A percentile compares a stretch with the other conserved stretches of the same genome.
Evolutionary conservation across 2,888 invertebrate genomes (phyloP).

Genomic region (Caenorhabditis imperialis): DNA sequence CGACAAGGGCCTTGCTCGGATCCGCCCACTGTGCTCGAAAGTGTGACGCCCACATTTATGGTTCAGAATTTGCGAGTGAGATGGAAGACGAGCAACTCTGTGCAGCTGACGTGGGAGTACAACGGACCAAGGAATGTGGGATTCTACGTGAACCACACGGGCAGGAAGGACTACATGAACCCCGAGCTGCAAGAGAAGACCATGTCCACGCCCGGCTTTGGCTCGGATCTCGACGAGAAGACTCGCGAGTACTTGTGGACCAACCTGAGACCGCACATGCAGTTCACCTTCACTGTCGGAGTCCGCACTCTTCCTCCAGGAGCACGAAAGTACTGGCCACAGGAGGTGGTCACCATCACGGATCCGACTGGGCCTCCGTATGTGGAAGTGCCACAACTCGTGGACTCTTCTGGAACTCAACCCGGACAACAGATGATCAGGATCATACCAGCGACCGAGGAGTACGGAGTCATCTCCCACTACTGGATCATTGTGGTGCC

Average conservation of each 20-base stretch:
- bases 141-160: constrained; percentile 76
- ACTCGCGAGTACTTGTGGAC: constrained; percentile 65
- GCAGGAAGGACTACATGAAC: constrained; percentile 74
- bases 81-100: constrained; percentile 76
- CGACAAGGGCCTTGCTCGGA: constrained; percentile 77
- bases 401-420: constrained; percentile 58
- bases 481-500: constrained; percentile 97
- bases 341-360: constrained; percentile 67
- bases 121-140: constrained; percentile 67
- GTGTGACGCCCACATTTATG: constrained; percentile 70
- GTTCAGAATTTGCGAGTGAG: constrained; percentile 71
- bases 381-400: constrained; percentile 70
- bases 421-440: constrained; percentile 58
- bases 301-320: constrained; percentile 66
- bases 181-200: constrained; percentile 70
- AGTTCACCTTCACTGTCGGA: constrained; percentile 73
- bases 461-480: constrained; percentile 96
- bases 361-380: constrained; percentile 75
- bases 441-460: constrained; percentile 90
- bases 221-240: constrained; percentile 62
- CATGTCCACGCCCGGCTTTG: constrained; percentile 73
- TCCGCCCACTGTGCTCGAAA: constrained; percentile 71
- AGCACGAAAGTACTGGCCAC: constrained; percentile 72
- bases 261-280: constrained; percentile 74
- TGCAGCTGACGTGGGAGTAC: constrained; percentile 74